Base-by-base conservation (phyloP, 2,797 vertebrate genomes). In the Leptodactylus fallax region DNA sequence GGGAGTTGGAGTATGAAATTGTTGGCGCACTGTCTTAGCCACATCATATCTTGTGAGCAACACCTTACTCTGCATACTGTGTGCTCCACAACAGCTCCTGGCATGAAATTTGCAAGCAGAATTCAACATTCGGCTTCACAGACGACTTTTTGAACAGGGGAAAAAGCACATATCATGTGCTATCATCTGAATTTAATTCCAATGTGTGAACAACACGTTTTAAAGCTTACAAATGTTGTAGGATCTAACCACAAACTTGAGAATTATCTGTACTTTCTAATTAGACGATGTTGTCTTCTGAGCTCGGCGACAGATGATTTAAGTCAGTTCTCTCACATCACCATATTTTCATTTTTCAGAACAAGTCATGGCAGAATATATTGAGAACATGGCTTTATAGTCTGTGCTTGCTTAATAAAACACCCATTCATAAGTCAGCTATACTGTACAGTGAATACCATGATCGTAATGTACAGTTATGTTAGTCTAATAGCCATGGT, bases 251-350 rank as follows among this genome's bases (percentile, higher is more conserved):
- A 85, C 91, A 86, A 56, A 56, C 83, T 91, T 89, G 87, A 90
- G 83, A 90, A 83, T 91, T 91, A 91, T 92, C 91, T 93, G 80
- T 93, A 85, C 69, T 91, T 90, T 87, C 90, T 92, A 92, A 92
- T 94, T 93, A 92, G 80, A 53, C 12, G 67, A 72, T 86, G 47
- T 67, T 72, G 69, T 60, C 23, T 71, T 77, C 69, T 83, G 58
- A 61, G 72, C 71, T 1, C 23, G 9, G 10, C 17, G 74, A 83
- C 88, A 91, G 92, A 91, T 93, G 60, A 85, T 89, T 56, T 72
- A 17, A 79, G 23, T 58, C 27, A 47, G 56, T 27, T 53, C 60
- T 60, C 47, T 85, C 92, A 85, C 58, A 21, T 51, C 25, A 61
- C 47, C 6, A 51, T 25, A 53, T 63, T 78, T 63, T 9, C 2